A percentile compares a stretch with the other conserved stretches of the same genome.
Evolutionary conservation across 1,140 invertebrate genomes (phyloP).

Genomic region (Euglossa dilemma): DNA sequence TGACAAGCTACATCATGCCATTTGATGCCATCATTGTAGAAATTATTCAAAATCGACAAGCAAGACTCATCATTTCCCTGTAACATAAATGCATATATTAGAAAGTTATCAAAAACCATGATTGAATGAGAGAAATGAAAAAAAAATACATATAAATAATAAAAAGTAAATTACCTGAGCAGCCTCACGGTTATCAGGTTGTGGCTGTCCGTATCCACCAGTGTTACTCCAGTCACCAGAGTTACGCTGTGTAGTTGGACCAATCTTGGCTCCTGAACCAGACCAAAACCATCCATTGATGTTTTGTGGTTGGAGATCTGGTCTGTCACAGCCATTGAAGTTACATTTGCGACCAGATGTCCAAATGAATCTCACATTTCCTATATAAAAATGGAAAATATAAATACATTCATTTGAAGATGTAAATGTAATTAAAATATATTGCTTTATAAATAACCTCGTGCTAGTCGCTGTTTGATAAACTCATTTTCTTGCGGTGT

Average conservation of each 20-base stretch:
- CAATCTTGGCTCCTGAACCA: conserved; percentile 94
- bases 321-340: conserved; percentile 93
- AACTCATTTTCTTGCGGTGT: conserved; percentile 96
- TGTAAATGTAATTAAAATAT: not conserved
- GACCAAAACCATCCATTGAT: conserved; percentile 97
- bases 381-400: conserved; percentile 64
- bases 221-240: conserved; percentile 94
- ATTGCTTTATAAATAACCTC: conserved; percentile 77
- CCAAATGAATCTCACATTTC: conserved; percentile 91
- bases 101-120: not conserved
- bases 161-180: conserved; percentile 85
- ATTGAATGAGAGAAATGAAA: not conserved
- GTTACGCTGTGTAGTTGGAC: conserved; percentile 92
- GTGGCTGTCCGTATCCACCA: conserved; percentile 91
- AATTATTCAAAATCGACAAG: conserved; percentile 94
- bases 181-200: conserved; percentile 95
- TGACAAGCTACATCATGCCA: conserved; percentile 97
- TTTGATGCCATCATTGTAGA: conserved; percentile 95
- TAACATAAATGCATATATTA: conserved; percentile 49
- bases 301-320: conserved; percentile 93
- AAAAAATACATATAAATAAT: not conserved
- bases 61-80: conserved; percentile 95
- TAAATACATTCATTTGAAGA: not conserved
- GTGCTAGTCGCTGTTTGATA: conserved; percentile 91
- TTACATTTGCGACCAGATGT: conserved; percentile 96